Base-by-base conservation (phyloP, 2,888 invertebrate species). In the Caenorhabditis auriculariae region DNA sequence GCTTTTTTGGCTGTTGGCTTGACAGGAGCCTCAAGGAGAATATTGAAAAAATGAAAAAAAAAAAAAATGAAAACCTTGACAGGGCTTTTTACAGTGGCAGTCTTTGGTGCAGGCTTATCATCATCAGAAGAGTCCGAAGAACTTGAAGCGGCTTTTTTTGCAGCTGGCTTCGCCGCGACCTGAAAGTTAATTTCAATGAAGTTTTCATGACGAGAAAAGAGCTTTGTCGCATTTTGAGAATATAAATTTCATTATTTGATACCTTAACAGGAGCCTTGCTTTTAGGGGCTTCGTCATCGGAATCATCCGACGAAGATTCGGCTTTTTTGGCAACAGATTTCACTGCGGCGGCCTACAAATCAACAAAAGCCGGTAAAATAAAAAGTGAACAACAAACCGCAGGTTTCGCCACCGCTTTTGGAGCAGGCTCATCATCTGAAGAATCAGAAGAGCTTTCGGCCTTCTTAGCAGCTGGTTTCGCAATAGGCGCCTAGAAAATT, bases 101-200 rank as follows among this genome's bases (percentile, higher is more conserved):
- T 28, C n/a, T n/a, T 38, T 6, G 46, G 9, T 21, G 45, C 23
- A 55, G 23, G 53, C 51, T 37, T n/a, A 9, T 63, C 65, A 12
- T 61, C 66, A 17, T 65, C 64, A 1, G 50, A 46, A 7, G 52
- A 48, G 24, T 54, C 54, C n/a, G 48, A 47, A 28, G 28, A 28
- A 15, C 45, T 46, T 4, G 54, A 48, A 19, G 60, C 55, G 26
- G 57, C 50, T 37, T 55, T 56, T 51, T 64, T 64, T 21, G 48
- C 46, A 7, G 43, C 44, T 28, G 45, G 37, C n/a, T 41, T 44
- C 17, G 32, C 17, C 7, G n/a, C 35, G n/a, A 32, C 9, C 35
- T 12, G 35, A 32, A 32, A 9, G 35, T 32, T 12, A 32, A 32
- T 32, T 32, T 32, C 35, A 12, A 9, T n/a, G n/a, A n/a, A n/a